These are phyloP conservation scores for Eucera pruinosa DNA, from an alignment of 2,888 invertebrate species.

Conservation along the genomic window DNA sequence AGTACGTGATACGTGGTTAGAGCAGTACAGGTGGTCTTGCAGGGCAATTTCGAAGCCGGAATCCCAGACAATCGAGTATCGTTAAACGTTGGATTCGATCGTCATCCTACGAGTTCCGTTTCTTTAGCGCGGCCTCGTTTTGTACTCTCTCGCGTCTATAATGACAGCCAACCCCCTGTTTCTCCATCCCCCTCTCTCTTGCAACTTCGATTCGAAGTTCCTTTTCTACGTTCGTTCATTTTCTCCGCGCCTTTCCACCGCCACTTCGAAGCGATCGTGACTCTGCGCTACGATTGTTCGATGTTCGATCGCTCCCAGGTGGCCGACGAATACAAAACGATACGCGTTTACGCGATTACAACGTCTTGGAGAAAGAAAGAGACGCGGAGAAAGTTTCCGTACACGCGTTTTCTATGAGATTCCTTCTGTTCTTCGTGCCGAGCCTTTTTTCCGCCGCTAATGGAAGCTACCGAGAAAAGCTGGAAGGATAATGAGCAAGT, in stretches of 20 bases:
- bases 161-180: slow-evolving; percentile 54
- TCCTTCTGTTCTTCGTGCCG: neutral
- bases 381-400: slow-evolving; percentile 43
- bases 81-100: slow-evolving; percentile 63
- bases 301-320: slow-evolving; percentile 80
- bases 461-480: slow-evolving; percentile 68
- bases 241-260: slow-evolving; percentile 51
- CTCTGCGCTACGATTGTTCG: slow-evolving; percentile 80
- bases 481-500: too few relatives aligned
- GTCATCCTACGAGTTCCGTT: slow-evolving; percentile 56
- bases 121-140: slow-evolving; percentile 60
- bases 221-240: slow-evolving; percentile 42
- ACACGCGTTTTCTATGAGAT: slow-evolving; percentile 16
- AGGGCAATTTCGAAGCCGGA: slow-evolving; percentile 55
- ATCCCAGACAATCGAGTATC: slow-evolving; percentile 60
- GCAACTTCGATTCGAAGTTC: slow-evolving; percentile 10
- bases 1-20: slow-evolving; percentile 24
- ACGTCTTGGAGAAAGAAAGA: slow-evolving; percentile 38
- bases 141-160: slow-evolving; percentile 46
- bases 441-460: slow-evolving; percentile 39
- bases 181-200: slow-evolving; percentile 14
- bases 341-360: slow-evolving; percentile 70
- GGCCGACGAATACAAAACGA: slow-evolving; percentile 74
- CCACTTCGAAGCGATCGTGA: slow-evolving; percentile 70
- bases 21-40: slow-evolving; percentile 57